These are phyloP conservation scores for Alethe diademata DNA, from an alignment of 2,113 vertebrate species.

Conservation along the genomic window DNA sequence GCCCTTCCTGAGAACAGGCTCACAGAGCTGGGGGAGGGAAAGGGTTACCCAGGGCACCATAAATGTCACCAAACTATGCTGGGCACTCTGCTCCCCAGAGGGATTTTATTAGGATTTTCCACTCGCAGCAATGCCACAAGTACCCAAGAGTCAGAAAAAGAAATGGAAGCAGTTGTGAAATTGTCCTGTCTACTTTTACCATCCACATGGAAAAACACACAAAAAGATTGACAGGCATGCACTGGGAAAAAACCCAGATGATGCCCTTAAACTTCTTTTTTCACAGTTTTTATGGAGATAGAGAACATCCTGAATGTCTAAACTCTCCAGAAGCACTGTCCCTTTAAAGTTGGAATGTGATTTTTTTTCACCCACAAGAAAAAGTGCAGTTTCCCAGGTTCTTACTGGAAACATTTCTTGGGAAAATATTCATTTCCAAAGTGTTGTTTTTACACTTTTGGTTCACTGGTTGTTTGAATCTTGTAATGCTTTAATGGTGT, in stretches of 20 bases:
- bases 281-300: neutral
- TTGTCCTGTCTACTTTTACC: neutral
- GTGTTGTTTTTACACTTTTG: constrained; percentile 26
- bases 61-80: neutral
- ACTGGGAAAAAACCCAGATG: neutral
- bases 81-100: neutral
- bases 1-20: neutral
- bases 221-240: neutral
- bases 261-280: neutral
- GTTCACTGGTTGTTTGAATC: constrained; percentile 21
- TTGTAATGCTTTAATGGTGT: constrained; percentile 1
- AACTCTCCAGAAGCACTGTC: neutral
- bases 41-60: neutral
- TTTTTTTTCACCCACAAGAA: neutral
- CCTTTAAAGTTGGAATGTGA: constrained; percentile 22
- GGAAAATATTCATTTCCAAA: constrained; percentile 38
- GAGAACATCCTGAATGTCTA: neutral
- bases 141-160: neutral
- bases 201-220: neutral
- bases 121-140: neutral
- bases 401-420: constrained; percentile 55
- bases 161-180: constrained; percentile 29
- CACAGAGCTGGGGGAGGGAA: neutral
- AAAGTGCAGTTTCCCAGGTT: constrained; percentile 55
- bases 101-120: neutral